phyloP scores from a whole-genome alignment of 2,113 vertebrate species.

The Podarcis raffonei region DNA sequence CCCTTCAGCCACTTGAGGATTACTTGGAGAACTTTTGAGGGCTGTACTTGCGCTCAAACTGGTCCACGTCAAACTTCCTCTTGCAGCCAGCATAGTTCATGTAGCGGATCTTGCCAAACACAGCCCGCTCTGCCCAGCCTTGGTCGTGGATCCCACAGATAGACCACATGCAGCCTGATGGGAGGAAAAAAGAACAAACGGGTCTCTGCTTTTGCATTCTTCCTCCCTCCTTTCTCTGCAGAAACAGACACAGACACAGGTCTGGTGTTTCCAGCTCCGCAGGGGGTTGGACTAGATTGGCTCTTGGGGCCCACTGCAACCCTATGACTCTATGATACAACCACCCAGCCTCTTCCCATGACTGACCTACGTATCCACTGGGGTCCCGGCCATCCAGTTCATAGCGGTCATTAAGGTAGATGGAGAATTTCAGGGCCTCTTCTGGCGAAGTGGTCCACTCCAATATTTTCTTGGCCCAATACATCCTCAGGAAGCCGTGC shows the following conservation, averaged over 20 bases:
- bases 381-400: constrained; percentile 84
- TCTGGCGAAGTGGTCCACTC: constrained; percentile 88
- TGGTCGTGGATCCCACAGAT: constrained; percentile 90
- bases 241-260: too few species aligned
- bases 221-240: background rate
- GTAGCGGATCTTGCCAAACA: constrained; percentile 91
- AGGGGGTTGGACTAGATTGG: too few species aligned
- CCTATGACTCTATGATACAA: too few species aligned
- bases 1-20: fast-evolving
- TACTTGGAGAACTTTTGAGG: constrained; percentile 39
- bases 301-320: too few species aligned
- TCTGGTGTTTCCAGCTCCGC: too few species aligned
- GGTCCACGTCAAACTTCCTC: constrained; percentile 85
- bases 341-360: background rate
- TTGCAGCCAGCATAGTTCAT: constrained; percentile 93
- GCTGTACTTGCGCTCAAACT: constrained; percentile 81
- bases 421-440: constrained; percentile 82
- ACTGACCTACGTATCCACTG: constrained; percentile 84
- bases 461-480: constrained; percentile 94
- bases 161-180: constrained; percentile 89
- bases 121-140: constrained; percentile 82
- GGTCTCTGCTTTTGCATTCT: background rate
- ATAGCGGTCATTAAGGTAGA: constrained; percentile 87
- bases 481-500: constrained; percentile 90
- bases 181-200: fast-evolving